phyloP scores from a whole-genome alignment of 2,888 invertebrate genomes.

The Drosophila diplacantha region DNA sequence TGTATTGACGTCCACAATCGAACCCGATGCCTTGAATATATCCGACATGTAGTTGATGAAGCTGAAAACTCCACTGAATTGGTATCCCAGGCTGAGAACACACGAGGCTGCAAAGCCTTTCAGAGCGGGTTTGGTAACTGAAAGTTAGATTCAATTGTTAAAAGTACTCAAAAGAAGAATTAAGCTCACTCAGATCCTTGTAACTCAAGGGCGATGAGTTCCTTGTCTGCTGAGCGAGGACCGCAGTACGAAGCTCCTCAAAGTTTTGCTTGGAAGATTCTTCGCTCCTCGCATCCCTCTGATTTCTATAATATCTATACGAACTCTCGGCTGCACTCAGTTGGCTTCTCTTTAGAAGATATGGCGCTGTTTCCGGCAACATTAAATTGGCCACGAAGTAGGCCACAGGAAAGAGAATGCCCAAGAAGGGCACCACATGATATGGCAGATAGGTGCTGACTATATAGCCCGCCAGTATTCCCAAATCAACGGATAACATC shows the following conservation, averaged over 20 bases:
- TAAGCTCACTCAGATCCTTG: constrained; percentile 67
- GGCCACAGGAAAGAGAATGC: constrained; percentile 65
- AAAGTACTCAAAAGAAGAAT: background rate
- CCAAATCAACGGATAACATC: constrained; percentile 71
- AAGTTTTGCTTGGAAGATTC: constrained; percentile 48
- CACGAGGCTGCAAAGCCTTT: constrained; percentile 61
- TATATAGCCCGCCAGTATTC: constrained; percentile 71
- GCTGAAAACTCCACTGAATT: constrained; percentile 71
- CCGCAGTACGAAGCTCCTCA: constrained; percentile 56
- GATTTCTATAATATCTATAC: constrained; percentile 70
- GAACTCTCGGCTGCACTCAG: constrained; percentile 65
- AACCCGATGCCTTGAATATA: constrained; percentile 71
- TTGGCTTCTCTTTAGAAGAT: constrained; percentile 58
- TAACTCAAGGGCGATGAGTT: constrained; percentile 34
- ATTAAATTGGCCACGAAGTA: constrained; percentile 59
- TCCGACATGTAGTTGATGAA: constrained; percentile 75
- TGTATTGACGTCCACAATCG: constrained; percentile 69
- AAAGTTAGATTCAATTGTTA: background rate
- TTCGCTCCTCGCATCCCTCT: constrained; percentile 10
- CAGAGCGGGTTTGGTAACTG: constrained; percentile 66
- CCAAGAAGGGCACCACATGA: constrained; percentile 66
- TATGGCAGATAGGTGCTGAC: constrained; percentile 71
- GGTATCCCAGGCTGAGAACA: constrained; percentile 64
- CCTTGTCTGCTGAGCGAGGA: constrained; percentile 42
- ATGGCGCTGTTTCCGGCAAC: constrained; percentile 74